Evolutionary conservation across 2,888 invertebrate species (phyloP).

Genomic region (Eilema griseolum): DNA sequence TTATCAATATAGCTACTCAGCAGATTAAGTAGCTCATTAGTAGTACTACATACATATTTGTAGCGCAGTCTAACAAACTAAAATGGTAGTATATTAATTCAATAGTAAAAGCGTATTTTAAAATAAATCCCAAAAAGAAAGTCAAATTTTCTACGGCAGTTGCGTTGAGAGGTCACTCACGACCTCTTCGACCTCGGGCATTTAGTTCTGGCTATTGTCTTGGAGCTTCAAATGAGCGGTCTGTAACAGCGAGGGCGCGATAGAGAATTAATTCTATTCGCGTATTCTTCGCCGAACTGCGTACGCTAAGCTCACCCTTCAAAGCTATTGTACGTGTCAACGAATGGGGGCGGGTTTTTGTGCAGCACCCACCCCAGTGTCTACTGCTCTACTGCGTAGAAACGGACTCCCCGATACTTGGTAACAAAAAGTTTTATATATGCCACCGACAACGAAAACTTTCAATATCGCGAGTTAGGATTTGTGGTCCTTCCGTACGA

Average conservation of each 20-base stretch:
- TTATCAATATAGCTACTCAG: too few relatives aligned
- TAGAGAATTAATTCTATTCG: neutral
- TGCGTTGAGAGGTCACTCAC: neutral
- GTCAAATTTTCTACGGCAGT: slow-evolving; percentile 20
- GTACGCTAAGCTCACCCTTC: neutral
- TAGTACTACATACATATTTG: too few relatives aligned
- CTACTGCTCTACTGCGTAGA: slow-evolving; percentile 18
- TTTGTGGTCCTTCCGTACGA: neutral
- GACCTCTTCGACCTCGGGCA: too few relatives aligned
- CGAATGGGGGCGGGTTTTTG: neutral
- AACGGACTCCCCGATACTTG: slow-evolving; percentile 9
- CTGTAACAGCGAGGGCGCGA: neutral
- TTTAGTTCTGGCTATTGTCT: too few relatives aligned
- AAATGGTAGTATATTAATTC: too few relatives aligned
- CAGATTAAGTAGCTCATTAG: too few relatives aligned
- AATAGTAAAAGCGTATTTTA: neutral
- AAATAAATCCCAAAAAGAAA: slow-evolving; percentile 11
- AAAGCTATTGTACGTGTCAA: neutral
- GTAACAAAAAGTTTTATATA: neutral
- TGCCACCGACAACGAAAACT: neutral
- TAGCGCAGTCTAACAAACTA: too few relatives aligned
- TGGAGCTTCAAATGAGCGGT: too few relatives aligned
- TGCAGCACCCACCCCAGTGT: neutral
- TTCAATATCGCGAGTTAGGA: slow-evolving; percentile 11
- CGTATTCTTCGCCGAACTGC: slow-evolving; percentile 3